phyloP scores from a whole-genome alignment of 1,140 invertebrate species.

The Cryptotermes secundus region DNA sequence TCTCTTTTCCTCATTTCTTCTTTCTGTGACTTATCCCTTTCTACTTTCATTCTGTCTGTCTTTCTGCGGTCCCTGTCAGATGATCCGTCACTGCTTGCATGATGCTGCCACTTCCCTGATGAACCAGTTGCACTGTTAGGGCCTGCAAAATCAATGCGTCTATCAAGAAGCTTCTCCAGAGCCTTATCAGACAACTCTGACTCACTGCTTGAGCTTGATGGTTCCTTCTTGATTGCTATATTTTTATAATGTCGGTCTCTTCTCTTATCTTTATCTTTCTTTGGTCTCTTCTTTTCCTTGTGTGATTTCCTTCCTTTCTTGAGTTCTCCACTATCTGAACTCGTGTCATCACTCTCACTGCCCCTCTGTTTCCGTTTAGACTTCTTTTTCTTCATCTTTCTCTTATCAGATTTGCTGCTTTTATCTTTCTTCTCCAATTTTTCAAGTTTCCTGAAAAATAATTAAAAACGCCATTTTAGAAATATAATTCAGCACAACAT shows the following conservation, averaged over 20 bases:
- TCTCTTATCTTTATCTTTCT: neutral
- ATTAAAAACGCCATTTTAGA: too few species aligned
- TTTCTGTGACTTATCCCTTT: too few species aligned
- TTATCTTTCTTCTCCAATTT: constrained; percentile 66
- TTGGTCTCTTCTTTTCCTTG: constrained; percentile 37
- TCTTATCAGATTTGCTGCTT: constrained; percentile 49
- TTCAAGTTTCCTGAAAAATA: constrained; percentile 65
- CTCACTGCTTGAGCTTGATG: neutral
- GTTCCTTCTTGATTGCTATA: neutral
- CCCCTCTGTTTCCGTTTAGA: constrained; percentile 40
- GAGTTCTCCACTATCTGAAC: constrained; percentile 39
- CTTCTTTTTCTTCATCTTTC: constrained; percentile 56
- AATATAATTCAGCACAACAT: too few species aligned
- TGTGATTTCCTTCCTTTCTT: constrained; percentile 42
- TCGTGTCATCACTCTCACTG: constrained; percentile 37
- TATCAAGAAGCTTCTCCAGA: constrained; percentile 1
- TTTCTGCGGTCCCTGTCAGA: too few species aligned
- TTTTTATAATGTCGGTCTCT: neutral
- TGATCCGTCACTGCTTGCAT: too few species aligned
- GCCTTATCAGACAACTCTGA: neutral
- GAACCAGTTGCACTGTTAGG: neutral
- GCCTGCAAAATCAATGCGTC: constrained; percentile 24
- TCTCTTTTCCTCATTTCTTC: too few species aligned
- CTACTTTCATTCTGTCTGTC: too few species aligned
- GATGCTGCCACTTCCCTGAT: too few species aligned